These are phyloP conservation scores for Steromphala cineraria DNA, from an alignment of 2,888 invertebrate genomes.

Conservation along the genomic window DNA sequence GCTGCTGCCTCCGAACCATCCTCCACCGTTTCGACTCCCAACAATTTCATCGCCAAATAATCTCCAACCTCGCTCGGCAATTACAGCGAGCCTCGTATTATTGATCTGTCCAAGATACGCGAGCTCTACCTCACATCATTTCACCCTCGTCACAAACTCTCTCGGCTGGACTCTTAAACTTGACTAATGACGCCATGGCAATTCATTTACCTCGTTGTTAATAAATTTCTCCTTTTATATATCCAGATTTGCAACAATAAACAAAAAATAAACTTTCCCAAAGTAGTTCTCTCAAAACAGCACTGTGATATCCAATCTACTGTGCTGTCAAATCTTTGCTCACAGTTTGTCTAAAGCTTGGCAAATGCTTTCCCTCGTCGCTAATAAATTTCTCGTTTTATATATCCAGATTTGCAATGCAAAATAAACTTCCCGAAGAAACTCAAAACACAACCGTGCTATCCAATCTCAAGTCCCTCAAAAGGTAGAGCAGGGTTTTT, in stretches of 20 bases:
- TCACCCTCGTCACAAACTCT: neutral
- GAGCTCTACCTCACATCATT: neutral
- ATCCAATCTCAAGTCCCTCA: neutral
- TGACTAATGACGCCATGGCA: neutral
- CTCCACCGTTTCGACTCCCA: neutral
- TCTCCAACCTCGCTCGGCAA: neutral
- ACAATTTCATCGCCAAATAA: slow-evolving; percentile 2
- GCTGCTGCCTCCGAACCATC: neutral
- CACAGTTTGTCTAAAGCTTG: no score
- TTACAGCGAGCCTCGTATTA: neutral
- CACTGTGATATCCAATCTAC: no score
- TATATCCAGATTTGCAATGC: neutral
- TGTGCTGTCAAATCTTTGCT: no score
- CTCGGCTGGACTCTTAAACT: neutral
- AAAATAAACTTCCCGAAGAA: neutral
- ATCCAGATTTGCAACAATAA: neutral
- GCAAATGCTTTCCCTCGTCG: neutral
- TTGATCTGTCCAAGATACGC: neutral
- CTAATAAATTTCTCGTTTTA: neutral
- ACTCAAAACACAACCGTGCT: neutral
- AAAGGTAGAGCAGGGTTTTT: neutral
- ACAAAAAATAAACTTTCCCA: no score
- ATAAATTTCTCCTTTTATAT: neutral
- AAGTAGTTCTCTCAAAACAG: no score
- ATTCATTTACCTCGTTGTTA: neutral